A percentile compares a stretch with the other conserved stretches of the same genome.
These are phyloP conservation scores for Spheniscus humboldti DNA, from an alignment of 2,797 vertebrate genomes.

Conservation along the genomic window DNA sequence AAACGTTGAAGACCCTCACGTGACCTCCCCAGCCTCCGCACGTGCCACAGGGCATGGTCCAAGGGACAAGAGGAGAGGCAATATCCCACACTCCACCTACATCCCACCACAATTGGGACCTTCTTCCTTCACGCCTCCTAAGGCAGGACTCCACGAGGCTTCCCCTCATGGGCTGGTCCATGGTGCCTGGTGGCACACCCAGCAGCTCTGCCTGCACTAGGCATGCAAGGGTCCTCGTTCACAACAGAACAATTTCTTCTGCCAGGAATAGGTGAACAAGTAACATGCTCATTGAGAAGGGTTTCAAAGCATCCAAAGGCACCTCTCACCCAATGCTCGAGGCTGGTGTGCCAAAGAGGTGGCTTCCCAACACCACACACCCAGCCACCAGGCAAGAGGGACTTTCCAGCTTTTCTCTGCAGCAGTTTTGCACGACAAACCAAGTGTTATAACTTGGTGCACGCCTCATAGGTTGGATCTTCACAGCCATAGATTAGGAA, in stretches of 20 bases:
- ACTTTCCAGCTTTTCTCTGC: neutral
- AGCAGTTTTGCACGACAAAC: neutral
- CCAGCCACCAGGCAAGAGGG: neutral
- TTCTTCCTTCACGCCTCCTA: neutral
- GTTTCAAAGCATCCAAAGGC: neutral
- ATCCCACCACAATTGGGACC: neutral
- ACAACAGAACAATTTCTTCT: neutral
- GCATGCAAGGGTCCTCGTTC: neutral
- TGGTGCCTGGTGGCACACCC: neutral
- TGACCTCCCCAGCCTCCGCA: fast-evolving
- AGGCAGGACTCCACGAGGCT: neutral
- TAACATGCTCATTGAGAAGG: neutral
- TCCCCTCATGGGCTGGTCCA: fast-evolving
- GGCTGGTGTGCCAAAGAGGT: neutral
- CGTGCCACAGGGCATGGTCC: fast-evolving
- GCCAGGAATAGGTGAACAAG: neutral
- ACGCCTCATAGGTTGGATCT: neutral
- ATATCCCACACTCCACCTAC: neutral
- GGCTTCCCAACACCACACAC: neutral
- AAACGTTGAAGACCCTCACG: fast-evolving
- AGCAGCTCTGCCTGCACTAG: neutral
- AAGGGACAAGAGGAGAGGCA: neutral
- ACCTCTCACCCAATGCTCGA: neutral
- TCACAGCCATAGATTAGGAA: neutral
- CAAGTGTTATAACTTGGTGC: neutral